These are phyloP conservation scores for Thalassaphorura encarpata DNA, from an alignment of 1,140 invertebrate genomes.

Conservation along the genomic window DNA sequence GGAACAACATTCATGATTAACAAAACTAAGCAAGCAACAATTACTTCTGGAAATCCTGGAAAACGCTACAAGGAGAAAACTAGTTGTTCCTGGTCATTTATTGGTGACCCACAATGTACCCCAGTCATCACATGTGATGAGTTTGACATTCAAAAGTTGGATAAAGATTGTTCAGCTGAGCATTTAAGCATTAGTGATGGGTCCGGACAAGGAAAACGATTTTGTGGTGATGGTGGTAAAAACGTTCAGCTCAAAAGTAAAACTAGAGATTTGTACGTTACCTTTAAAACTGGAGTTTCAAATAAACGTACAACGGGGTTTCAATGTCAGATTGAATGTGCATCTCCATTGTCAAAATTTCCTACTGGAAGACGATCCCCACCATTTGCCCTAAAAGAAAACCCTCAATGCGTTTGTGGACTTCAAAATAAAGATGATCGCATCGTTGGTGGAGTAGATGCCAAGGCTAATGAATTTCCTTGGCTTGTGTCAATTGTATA, in stretches of 20 bases:
- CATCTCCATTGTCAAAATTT: not conserved
- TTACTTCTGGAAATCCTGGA: too few species aligned
- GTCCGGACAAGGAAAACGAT: too few species aligned
- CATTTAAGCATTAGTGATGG: too few species aligned
- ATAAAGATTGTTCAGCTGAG: too few species aligned
- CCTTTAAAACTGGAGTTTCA: not conserved
- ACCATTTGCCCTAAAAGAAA: not conserved
- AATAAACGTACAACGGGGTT: not conserved
- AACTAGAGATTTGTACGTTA: not conserved
- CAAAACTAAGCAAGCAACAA: too few species aligned
- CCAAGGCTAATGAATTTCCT: constrained; percentile 24
- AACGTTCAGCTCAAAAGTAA: not conserved
- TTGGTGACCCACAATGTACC: too few species aligned
- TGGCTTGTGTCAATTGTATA: constrained; percentile 25
- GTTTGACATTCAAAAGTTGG: too few species aligned
- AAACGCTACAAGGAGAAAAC: too few species aligned
- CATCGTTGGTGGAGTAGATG: constrained; percentile 29
- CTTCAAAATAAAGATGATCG: constrained; percentile 18
- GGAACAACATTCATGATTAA: too few species aligned
- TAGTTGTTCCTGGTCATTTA: too few species aligned
- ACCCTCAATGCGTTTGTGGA: constrained; percentile 7
- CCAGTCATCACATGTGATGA: too few species aligned
- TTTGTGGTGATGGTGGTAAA: too few species aligned
- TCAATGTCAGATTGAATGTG: constrained; percentile 1
- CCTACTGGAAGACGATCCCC: not conserved